phyloP scores from a whole-genome alignment of 2,113 vertebrate genomes.

The Pagrus major region DNA sequence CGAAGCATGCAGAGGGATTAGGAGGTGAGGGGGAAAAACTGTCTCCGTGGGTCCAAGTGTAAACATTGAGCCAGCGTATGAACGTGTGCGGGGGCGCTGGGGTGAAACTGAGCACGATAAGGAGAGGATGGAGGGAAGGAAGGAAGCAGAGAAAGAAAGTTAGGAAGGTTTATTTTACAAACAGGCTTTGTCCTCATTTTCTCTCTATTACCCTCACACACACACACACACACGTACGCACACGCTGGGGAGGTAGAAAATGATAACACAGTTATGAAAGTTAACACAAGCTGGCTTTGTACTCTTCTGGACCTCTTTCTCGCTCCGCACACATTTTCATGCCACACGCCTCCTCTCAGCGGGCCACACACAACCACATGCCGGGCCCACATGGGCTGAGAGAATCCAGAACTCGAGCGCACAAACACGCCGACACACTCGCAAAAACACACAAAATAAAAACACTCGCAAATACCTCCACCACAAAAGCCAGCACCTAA shows the following conservation, averaged over 20 bases:
- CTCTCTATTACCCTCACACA: conserved; percentile 7
- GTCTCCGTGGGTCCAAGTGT: conserved; percentile 32
- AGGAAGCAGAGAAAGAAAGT: conserved; percentile 29
- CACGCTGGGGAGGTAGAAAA: conserved; percentile 23
- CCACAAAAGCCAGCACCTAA: conserved; percentile 64
- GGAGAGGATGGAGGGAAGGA: conserved; percentile 24
- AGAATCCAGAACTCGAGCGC: conserved; percentile 55
- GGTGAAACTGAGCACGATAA: conserved; percentile 31
- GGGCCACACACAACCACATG: conserved; percentile 62
- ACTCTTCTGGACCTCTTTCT: conserved; percentile 4
- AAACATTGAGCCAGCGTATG: conserved; percentile 39
- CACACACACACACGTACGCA: neutral
- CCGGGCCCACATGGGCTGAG: conserved; percentile 53
- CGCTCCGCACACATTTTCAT: conserved; percentile 34
- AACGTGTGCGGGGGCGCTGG: conserved; percentile 37
- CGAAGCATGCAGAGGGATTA: neutral
- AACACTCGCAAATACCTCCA: conserved; percentile 56
- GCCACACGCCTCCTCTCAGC: conserved; percentile 62
- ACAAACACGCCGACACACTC: conserved; percentile 34
- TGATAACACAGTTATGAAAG: conserved; percentile 53
- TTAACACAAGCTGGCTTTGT: conserved; percentile 45
- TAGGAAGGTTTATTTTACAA: conserved; percentile 32
- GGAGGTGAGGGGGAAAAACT: conserved; percentile 25
- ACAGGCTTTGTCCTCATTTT: conserved; percentile 38
- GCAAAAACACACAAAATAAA: conserved; percentile 24